These are phyloP conservation scores for Orchestia grillus DNA, from an alignment of 1,140 invertebrate species.

Conservation along the genomic window DNA sequence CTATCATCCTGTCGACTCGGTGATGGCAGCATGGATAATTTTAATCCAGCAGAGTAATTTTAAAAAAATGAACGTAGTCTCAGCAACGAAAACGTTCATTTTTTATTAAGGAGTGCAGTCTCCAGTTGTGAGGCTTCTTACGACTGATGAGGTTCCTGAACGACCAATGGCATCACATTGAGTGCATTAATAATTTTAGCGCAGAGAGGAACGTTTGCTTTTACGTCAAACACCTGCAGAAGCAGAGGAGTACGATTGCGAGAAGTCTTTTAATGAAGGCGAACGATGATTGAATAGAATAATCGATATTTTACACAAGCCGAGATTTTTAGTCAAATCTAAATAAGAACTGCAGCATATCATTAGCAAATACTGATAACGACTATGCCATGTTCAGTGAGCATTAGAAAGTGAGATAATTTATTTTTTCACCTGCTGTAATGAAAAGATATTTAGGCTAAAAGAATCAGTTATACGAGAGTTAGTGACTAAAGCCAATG, in stretches of 20 bases:
- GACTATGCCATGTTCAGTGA: neutral
- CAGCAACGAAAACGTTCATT: neutral
- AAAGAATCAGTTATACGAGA: neutral
- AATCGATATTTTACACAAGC: neutral
- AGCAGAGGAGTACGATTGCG: neutral
- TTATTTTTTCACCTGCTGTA: neutral
- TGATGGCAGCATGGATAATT: neutral
- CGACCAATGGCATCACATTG: neutral
- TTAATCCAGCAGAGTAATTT: neutral
- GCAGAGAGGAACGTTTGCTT: neutral
- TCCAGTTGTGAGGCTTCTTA: neutral
- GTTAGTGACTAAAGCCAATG: neutral
- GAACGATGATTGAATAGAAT: neutral
- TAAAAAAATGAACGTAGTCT: neutral
- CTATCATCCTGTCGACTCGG: neutral
- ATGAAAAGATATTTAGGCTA: neutral
- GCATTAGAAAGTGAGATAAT: neutral
- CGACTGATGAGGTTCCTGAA: neutral
- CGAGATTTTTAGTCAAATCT: neutral
- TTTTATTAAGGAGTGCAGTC: neutral
- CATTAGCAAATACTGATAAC: neutral
- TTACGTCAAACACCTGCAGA: neutral
- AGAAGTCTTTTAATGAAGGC: neutral
- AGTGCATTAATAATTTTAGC: neutral
- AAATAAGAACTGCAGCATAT: neutral